phyloP scores from a whole-genome alignment of 2,113 vertebrate genomes.

The Dipodomys ordii region DNA sequence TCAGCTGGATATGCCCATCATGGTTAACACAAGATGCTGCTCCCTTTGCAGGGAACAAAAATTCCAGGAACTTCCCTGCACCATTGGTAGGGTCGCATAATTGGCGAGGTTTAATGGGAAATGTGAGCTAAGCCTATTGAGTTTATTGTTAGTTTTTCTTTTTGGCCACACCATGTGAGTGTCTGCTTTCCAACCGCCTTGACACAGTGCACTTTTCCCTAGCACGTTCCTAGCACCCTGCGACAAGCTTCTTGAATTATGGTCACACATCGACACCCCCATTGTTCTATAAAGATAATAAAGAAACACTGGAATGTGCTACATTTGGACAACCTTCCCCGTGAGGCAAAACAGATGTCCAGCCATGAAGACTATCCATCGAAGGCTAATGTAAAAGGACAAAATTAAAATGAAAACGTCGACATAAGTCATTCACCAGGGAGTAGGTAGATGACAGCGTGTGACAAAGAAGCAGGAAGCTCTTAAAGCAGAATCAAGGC shows the following conservation, averaged over 20 bases:
- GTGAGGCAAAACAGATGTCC: constrained; percentile 67
- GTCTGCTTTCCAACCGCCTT: neutral
- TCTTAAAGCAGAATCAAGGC: neutral
- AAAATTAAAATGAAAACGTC: constrained; percentile 64
- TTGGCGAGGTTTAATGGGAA: constrained; percentile 10
- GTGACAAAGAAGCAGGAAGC: constrained; percentile 26
- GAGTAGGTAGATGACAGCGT: constrained; percentile 42
- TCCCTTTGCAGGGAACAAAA: neutral
- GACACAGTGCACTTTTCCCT: neutral
- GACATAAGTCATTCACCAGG: constrained; percentile 23
- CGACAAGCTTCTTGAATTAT: constrained; percentile 54
- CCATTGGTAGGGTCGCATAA: neutral
- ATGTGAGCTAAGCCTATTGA: neutral
- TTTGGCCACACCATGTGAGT: neutral
- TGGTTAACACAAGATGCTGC: neutral
- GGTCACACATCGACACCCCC: neutral
- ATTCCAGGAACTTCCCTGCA: neutral
- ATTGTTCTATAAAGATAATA: constrained; percentile 65
- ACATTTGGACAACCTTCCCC: constrained; percentile 20
- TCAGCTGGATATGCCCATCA: neutral
- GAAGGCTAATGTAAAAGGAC: constrained; percentile 51
- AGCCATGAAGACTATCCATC: constrained; percentile 53
- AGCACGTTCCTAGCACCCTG: constrained; percentile 18
- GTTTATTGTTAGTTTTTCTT: neutral
- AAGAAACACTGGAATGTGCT: constrained; percentile 61